phyloP scores from a whole-genome alignment of 2,797 vertebrate species.

The Melanotaenia pygmaea region DNA sequence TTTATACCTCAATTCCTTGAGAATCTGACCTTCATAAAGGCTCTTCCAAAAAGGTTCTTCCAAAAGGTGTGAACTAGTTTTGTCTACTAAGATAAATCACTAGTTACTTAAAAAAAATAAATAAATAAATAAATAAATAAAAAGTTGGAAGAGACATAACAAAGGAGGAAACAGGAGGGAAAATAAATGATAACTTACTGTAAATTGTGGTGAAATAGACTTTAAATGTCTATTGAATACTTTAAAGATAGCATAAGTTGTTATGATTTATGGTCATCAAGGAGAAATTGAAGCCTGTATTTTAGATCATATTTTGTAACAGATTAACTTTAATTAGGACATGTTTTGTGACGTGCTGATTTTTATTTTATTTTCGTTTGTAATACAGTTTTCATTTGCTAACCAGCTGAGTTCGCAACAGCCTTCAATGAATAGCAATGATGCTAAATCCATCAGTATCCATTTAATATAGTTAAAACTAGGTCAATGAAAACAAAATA shows the following conservation, averaged over 20 bases:
- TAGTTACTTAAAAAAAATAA: neutral
- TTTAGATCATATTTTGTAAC: neutral
- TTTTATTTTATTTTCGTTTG: neutral
- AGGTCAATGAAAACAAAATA: neutral
- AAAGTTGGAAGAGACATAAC: neutral
- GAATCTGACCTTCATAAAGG: neutral
- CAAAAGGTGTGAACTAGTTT: neutral
- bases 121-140: no score
- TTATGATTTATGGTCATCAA: neutral
- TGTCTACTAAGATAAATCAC: neutral
- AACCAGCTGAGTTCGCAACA: neutral
- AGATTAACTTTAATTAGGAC: neutral
- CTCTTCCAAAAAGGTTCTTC: neutral
- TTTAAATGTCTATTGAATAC: neutral
- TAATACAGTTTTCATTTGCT: neutral
- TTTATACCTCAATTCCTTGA: neutral
- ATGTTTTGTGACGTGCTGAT: no score
- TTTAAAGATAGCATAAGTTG: neutral
- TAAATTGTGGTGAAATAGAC: neutral
- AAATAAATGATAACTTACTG: neutral
- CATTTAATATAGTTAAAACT: neutral
- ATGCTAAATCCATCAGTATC: neutral
- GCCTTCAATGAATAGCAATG: neutral
- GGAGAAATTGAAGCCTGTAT: neutral
- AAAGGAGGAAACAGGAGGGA: neutral